Conservation (phyloP, 2,797 vertebrate genomes). For the Oreochromis grahami region DNA sequence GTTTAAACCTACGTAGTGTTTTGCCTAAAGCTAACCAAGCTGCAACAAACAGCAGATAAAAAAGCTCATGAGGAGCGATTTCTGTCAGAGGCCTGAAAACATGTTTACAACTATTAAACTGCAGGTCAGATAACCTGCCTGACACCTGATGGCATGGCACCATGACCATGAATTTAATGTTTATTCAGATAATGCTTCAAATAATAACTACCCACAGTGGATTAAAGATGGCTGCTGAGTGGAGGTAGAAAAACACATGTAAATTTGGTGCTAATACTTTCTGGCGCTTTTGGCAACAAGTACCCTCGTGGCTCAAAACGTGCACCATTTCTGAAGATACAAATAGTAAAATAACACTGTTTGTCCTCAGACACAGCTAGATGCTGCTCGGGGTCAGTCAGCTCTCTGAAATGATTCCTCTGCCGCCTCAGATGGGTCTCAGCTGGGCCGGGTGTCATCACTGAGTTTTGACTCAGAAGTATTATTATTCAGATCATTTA, state of each 20-base stretch:
- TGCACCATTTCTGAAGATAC: not conserved
- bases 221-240: not conserved
- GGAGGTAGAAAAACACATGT: not conserved
- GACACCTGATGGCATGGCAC: not conserved
- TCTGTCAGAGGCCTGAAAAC: not conserved
- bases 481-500: not conserved
- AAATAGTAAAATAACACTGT: accelerated
- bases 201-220: not conserved
- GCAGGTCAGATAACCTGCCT: not conserved
- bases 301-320: accelerated
- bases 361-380: not conserved
- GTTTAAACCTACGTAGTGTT: not conserved
- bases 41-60: accelerated
- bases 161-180: not conserved
- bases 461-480: not conserved
- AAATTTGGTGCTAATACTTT: not conserved
- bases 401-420: not conserved
- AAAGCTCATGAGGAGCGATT: not conserved
- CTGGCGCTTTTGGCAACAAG: not conserved
- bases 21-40: not conserved
- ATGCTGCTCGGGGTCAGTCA: not conserved
- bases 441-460: accelerated
- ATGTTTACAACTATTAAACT: not conserved
- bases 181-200: not conserved
- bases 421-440: accelerated